Evolutionary conservation across 53 echinoderm and acorn worm genomes (phyloP).

Genomic region (Crossaster papposus): DNA sequence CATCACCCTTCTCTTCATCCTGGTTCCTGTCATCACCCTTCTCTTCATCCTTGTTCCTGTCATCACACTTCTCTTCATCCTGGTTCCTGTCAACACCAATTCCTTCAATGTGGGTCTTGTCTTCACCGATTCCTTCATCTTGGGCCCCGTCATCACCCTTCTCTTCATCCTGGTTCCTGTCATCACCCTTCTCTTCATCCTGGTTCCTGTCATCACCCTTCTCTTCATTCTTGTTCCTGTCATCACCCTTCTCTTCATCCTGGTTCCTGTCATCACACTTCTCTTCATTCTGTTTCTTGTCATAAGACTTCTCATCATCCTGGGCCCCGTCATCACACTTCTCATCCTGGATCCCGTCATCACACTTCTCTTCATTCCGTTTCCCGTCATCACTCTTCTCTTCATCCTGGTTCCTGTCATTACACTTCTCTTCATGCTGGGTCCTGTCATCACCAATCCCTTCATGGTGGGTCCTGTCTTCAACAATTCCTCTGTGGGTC

Average conservation of each 20-base stretch:
- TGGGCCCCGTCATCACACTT: not conserved
- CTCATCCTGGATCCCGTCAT: not conserved
- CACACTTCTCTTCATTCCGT: too few relatives aligned
- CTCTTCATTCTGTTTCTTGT: conserved; percentile 2
- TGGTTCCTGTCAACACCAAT: not conserved
- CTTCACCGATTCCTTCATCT: not conserved
- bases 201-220: not conserved
- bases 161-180: not conserved
- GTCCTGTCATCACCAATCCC: not conserved
- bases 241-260: not conserved
- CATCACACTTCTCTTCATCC: not conserved
- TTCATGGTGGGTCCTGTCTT: not conserved
- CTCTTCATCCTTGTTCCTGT: not conserved
- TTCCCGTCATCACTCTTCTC: too few relatives aligned
- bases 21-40: not conserved
- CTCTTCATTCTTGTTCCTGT: too few relatives aligned
- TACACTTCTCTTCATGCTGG: not conserved
- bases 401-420: not conserved
- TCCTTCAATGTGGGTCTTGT: not conserved
- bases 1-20: not conserved
- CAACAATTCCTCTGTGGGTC: not conserved
- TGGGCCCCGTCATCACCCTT: not conserved
- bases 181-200: not conserved
- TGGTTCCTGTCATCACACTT: conserved; percentile 9
- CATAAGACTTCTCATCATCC: not conserved